Evolutionary conservation across 2,797 vertebrate species (phyloP).

Genomic region (Potorous gilbertii): DNA sequence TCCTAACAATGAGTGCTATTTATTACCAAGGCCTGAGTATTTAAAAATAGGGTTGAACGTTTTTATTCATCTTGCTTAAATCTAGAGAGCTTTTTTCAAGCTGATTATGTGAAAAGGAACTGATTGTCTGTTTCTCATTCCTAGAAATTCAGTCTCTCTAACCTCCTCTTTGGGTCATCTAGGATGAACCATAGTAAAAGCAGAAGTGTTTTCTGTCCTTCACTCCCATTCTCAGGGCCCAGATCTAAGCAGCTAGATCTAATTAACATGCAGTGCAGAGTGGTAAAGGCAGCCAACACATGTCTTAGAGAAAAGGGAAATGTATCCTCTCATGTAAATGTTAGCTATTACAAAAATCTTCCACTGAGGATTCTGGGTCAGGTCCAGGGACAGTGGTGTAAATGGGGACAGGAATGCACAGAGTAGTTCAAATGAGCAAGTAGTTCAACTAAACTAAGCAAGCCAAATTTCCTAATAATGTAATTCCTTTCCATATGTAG

Average conservation of each 20-base stretch:
- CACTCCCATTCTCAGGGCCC: background rate
- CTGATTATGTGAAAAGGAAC: slow-evolving; percentile 75
- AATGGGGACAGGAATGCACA: too few relatives aligned
- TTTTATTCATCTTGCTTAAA: slow-evolving; percentile 76
- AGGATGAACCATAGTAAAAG: slow-evolving; percentile 23
- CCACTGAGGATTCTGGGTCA: too few relatives aligned
- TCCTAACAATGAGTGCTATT: slow-evolving; percentile 56
- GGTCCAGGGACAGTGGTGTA: too few relatives aligned
- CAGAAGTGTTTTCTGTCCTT: slow-evolving; percentile 1
- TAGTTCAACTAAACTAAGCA: too few relatives aligned
- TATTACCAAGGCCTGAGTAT: slow-evolving; percentile 67
- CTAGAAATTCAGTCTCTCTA: slow-evolving; percentile 76
- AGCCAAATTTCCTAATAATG: too few relatives aligned
- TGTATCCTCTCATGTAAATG: too few relatives aligned
- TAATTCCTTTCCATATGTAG: too few relatives aligned
- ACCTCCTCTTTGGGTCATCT: slow-evolving; percentile 66
- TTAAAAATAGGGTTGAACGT: slow-evolving; percentile 83
- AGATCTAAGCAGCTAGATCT: background rate
- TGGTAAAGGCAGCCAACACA: background rate
- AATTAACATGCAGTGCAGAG: background rate
- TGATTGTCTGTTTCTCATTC: slow-evolving; percentile 74
- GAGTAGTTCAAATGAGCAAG: too few relatives aligned
- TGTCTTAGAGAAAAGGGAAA: background rate
- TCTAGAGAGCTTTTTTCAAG: slow-evolving; percentile 79
- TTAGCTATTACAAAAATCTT: too few relatives aligned